Conservation (phyloP, 1,140 invertebrate genomes). For the Nasonia vitripennis region DNA sequence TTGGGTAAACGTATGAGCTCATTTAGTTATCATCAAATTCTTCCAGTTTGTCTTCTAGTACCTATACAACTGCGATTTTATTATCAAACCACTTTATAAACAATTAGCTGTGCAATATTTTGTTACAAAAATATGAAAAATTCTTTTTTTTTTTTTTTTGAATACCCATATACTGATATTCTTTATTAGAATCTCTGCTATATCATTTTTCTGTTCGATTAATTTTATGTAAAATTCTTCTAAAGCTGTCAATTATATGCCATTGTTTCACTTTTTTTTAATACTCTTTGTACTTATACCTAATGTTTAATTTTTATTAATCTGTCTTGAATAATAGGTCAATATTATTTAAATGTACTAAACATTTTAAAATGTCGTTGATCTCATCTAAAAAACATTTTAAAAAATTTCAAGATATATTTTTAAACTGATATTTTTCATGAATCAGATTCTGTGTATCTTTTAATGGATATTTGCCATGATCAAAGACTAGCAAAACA, state of each 20-base stretch:
- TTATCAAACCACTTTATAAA: neutral
- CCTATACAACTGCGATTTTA: neutral
- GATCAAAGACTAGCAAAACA: slow-evolving; percentile 50
- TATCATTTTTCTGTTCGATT: neutral
- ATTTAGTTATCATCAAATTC: slow-evolving; percentile 31
- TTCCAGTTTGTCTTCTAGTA: slow-evolving; percentile 47
- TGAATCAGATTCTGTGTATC: slow-evolving; percentile 31
- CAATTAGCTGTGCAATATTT: slow-evolving; percentile 25
- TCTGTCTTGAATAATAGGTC: neutral
- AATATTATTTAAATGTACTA: neutral
- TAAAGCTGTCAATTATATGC: neutral
- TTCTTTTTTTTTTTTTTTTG: neutral
- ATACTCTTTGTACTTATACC: slow-evolving; percentile 22
- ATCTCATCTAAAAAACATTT: slow-evolving; percentile 41
- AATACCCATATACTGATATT: neutral
- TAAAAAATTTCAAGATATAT: slow-evolving; percentile 39
- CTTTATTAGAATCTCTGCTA: neutral
- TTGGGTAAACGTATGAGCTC: neutral
- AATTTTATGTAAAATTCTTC: neutral
- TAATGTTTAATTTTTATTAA: neutral
- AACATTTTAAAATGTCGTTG: neutral
- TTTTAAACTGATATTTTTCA: slow-evolving; percentile 23
- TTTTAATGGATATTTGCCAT: slow-evolving; percentile 44
- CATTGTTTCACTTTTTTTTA: neutral
- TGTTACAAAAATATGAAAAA: slow-evolving; percentile 3